Evolutionary conservation across 2,888 invertebrate species (phyloP), one percentile per base, ranked within the genome.

Genomic region (Acanthacorydalis orientalis): DNA sequence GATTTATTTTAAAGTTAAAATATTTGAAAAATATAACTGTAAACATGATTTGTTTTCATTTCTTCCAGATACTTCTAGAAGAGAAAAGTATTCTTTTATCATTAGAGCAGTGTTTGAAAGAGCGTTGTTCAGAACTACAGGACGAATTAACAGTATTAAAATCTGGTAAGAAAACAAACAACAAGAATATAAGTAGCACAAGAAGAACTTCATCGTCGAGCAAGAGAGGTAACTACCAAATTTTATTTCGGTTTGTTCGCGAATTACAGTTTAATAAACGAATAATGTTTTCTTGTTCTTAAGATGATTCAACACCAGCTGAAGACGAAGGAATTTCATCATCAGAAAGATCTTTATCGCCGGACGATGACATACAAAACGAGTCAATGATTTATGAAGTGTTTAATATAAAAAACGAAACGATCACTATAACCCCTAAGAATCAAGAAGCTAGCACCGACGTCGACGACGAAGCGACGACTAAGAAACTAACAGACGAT

Each of bases 291-390:
- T 23, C 23, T 51, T 33, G 49, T 50, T 15, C 69, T 68, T 2
- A 59, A 76, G 76, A 71, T 57, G 77, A 75, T 57, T 80, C 81
- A 7, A 82, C 84, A 7, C 84, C 86, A 53, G 83, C 83, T 37
- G 87, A 88, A 66, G 88, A 88, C 59, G 88, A 88, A 70, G 88
- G 88, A 7, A 89, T 89, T 54, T 87, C 86, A 57, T 87, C 87
- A 8, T 87, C 87, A 0, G 88, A 88, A 45, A 70, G 80, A 54
- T 85, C 85, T 38, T 68, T 83, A 40, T 83, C 82, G 51, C 84
- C 85, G 1, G 83, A 83, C 55, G 75, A 76, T 33, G 76, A 76
- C 51, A 64, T 69, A 1, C 76, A 77, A 60, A 65, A 73, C 51
- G 75, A 77, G 52, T 69, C 75, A 0, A 68, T 74, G 61, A 70